Conservation (phyloP, 2,797 vertebrate species). For the Aplochiton taeniatus region DNA sequence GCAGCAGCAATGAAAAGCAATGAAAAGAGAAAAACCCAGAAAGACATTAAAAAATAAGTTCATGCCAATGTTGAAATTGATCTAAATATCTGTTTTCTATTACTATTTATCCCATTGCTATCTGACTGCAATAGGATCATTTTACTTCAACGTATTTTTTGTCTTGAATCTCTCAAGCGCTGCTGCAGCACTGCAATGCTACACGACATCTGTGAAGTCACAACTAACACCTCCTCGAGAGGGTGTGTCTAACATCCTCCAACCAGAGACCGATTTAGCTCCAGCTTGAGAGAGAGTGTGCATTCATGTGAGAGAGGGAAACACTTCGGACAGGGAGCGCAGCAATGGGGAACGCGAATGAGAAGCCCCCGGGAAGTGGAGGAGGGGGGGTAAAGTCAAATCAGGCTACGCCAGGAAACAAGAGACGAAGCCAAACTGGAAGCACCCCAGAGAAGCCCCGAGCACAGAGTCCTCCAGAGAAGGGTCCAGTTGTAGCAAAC, state of each 20-base stretch:
- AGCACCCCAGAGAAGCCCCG: conserved; percentile 39
- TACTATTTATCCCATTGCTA: no score
- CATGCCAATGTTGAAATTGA: no score
- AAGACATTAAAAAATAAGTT: no score
- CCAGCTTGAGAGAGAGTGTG: conserved; percentile 57
- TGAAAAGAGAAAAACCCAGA: no score
- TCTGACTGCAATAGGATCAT: no score
- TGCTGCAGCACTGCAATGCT: conserved; percentile 64
- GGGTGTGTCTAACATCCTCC: conserved; percentile 64
- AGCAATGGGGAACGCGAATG: conserved; percentile 90
- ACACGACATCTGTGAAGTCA: conserved; percentile 69
- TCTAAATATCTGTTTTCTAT: no score
- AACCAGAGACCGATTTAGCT: conserved; percentile 61
- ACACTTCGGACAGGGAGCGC: conserved; percentile 53
- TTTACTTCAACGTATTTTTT: no score
- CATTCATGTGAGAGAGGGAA: conserved; percentile 25
- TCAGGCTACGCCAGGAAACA: conserved; percentile 45
- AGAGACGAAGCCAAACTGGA: conserved; percentile 42
- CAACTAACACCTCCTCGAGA: conserved; percentile 56
- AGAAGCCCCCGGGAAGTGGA: conserved; percentile 74
- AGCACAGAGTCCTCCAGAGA: conserved; percentile 37
- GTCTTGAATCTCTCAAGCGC: conserved; percentile 38
- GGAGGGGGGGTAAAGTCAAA: conserved; percentile 53
- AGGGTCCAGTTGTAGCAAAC: conserved; percentile 50
- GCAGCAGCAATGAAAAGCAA: no score